These are phyloP conservation scores for Bothrops alternatus DNA, from an alignment of 2,797 vertebrate genomes.

Conservation along the genomic window DNA sequence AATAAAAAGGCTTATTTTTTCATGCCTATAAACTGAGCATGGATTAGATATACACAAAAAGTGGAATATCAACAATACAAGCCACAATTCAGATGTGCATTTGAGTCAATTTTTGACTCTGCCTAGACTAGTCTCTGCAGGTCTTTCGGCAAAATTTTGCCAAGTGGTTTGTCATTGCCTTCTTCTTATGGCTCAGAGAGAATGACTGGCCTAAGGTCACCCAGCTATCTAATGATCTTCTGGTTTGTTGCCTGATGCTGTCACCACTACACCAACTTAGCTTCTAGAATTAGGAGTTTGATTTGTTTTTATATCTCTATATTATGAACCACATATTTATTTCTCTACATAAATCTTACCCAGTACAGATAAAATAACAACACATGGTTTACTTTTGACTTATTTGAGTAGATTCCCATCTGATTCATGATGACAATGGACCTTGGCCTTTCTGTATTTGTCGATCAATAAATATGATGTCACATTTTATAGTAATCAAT, in stretches of 20 bases:
- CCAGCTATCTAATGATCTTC: neutral
- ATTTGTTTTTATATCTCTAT: slow-evolving; percentile 31
- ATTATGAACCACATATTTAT: slow-evolving; percentile 44
- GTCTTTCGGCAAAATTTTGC: neutral
- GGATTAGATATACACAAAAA: slow-evolving; percentile 44
- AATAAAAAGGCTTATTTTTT: slow-evolving; percentile 26
- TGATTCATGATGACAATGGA: slow-evolving; percentile 34
- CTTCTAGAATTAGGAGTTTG: slow-evolving; percentile 25
- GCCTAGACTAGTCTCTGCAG: neutral
- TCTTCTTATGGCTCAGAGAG: neutral
- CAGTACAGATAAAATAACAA: slow-evolving; percentile 40
- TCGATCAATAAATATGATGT: neutral
- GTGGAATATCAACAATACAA: neutral
- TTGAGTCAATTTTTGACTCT: neutral
- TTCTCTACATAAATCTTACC: slow-evolving; percentile 40
- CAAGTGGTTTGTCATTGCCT: neutral
- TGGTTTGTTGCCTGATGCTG: neutral
- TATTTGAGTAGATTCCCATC: slow-evolving; percentile 43
- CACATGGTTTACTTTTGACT: slow-evolving; percentile 54
- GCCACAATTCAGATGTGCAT: neutral
- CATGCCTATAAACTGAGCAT: neutral
- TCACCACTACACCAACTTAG: slow-evolving; percentile 20
- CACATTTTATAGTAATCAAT: neutral
- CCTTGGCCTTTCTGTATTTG: slow-evolving; percentile 19
- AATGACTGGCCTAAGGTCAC: neutral